Percentiles rank a stretch among this genome's conserved stretches.
Evolutionary conservation across 2,888 invertebrate species (phyloP).

Genomic region (Orthonevra nobilis): DNA sequence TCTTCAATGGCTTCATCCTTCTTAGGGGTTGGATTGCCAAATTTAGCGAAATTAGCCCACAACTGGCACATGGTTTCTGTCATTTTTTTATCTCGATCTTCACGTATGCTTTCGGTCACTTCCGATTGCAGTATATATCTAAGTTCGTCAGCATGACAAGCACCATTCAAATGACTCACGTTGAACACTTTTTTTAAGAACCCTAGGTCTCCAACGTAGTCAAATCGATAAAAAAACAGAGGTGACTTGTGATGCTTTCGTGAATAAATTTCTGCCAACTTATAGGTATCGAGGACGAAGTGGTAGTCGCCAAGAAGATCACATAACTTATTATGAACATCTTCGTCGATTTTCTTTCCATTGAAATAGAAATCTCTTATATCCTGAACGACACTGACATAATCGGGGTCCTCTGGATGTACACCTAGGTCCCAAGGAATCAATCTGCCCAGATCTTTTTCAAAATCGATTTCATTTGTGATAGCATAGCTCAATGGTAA

Average conservation of each 20-base stretch:
- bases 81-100: conserved; percentile 73
- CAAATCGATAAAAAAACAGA: conserved; percentile 82
- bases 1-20: not conserved
- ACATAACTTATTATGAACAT: conserved; percentile 77
- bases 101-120: no score
- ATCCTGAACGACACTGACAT: conserved; percentile 34
- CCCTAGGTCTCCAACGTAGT: conserved; percentile 81
- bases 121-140: conserved; percentile 81
- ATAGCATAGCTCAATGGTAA: conserved; percentile 71
- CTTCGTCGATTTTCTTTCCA: conserved; percentile 74
- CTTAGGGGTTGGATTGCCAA: conserved; percentile 66
- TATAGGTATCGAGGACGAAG: conserved; percentile 52
- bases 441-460: conserved; percentile 57
- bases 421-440: conserved; percentile 64
- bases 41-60: conserved; percentile 84
- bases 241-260: conserved; percentile 74
- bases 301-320: conserved; percentile 80
- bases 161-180: conserved; percentile 79
- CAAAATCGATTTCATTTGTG: conserved; percentile 47
- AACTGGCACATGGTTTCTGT: conserved; percentile 80
- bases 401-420: conserved; percentile 28
- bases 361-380: conserved; percentile 79
- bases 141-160: conserved; percentile 82
- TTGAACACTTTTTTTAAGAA: conserved; percentile 77
- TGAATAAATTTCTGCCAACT: conserved; percentile 60